These are phyloP conservation scores for Montipora efflorescens DNA, from an alignment of 64 coral and sea anemone genomes.

Conservation along the genomic window DNA sequence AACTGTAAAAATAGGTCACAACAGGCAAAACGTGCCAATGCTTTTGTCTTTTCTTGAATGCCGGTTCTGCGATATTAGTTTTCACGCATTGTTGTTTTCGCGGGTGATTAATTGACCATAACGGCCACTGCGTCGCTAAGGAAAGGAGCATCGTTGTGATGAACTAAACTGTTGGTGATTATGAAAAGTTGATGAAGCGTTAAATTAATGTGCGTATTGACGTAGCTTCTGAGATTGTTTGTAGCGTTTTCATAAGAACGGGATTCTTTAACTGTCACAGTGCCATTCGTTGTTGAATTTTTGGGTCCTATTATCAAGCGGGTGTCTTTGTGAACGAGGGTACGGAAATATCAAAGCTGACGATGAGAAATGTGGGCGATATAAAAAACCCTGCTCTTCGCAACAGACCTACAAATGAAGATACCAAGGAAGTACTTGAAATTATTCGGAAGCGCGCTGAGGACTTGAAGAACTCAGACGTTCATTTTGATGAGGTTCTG, in stretches of 20 bases:
- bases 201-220: not conserved
- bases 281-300: not conserved
- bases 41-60: not conserved
- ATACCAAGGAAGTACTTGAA: conserved; percentile 33
- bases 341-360: not conserved
- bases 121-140: not conserved
- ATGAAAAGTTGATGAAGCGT: not conserved
- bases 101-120: not conserved
- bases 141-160: not conserved
- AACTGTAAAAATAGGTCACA: not conserved
- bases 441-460: conserved; percentile 11
- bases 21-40: not conserved
- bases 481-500: conserved; percentile 28
- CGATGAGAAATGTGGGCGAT: not conserved
- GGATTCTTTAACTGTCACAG: not conserved
- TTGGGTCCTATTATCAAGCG: not conserved
- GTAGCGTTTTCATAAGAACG: not conserved
- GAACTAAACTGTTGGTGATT: not conserved
- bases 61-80: not conserved
- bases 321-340: not conserved
- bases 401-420: conserved; percentile 31
- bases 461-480: conserved; percentile 11
- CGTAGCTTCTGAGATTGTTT: conserved; percentile 6
- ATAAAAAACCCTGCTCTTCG: not conserved
- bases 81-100: not conserved